phyloP scores from a whole-genome alignment of 2,113 vertebrate species.

The Murina feae region DNA sequence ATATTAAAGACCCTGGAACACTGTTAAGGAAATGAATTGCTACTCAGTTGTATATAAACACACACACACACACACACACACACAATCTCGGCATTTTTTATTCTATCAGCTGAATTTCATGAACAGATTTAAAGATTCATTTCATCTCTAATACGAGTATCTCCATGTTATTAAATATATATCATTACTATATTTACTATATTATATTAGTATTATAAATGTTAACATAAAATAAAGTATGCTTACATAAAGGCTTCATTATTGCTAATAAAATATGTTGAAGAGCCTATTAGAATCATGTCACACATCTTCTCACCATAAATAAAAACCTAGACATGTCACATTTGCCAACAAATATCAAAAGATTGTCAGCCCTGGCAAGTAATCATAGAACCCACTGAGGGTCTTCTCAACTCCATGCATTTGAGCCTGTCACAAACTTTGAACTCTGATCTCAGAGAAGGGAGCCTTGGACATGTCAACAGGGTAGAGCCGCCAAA shows the following conservation, averaged over 20 bases:
- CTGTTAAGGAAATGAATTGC: neutral
- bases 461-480: conserved; percentile 12
- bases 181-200: neutral
- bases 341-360: neutral
- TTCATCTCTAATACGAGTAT: neutral
- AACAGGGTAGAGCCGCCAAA: neutral
- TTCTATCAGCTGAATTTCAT: neutral
- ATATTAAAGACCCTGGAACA: neutral
- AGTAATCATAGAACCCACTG: neutral
- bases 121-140: neutral
- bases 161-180: neutral
- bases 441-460: conserved; percentile 50
- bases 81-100: neutral
- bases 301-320: neutral
- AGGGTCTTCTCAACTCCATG: neutral
- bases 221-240: neutral
- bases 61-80: neutral
- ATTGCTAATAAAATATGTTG: neutral
- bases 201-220: neutral
- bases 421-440: neutral
- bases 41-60: neutral
- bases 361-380: neutral
- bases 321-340: neutral
- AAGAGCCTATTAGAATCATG: neutral
- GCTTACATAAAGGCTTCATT: neutral